Base-by-base conservation (phyloP, 2,888 invertebrate genomes). In the Ophioninae sp. region DNA sequence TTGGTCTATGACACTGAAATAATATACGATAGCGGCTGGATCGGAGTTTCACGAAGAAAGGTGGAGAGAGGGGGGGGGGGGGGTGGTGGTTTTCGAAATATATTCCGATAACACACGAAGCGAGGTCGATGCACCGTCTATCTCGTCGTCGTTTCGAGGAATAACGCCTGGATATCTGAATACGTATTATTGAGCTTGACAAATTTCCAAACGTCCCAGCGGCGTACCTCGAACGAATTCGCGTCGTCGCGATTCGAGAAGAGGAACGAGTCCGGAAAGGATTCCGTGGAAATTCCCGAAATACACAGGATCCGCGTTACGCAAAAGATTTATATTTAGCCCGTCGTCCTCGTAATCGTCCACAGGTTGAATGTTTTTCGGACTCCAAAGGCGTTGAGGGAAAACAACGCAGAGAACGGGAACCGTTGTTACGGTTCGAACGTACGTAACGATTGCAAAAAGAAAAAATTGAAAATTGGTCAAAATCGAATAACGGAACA, bases 61-160 rank as follows among this genome's bases (percentile, higher is more conserved):
- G n/a, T n/a, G n/a, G n/a, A n/a, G n/a, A 10, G 10, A 10, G 44
- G 1, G 44, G 7, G 41, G 44, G 44, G 44, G 13, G 44, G 44
- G 73, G 67, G 73, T 20, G 57, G 64, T 37, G 44, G 44, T 13
- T 44, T 44, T 65, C 67, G 79, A 73, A 79, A 79, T 67, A 73
- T 68, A 79, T 73, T 75, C 44, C 67, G 73, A 73, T 68, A 61
- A 57, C 79, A 73, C 73, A 67, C 73, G 79, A 44, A 73, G 67
- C 67, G 79, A 73, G 79, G 79, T 79, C 79, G 59, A 79, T 73
- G 79, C 73, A 79, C 79, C 44, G 59, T n/a, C 44, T 79, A 79
- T 79, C 57, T 59, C 8, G 20, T 73, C 44, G n/a, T n/a, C n/a
- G n/a, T 73, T 21, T 59, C 67, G 30, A 44, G 23, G 79, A 70